These are phyloP conservation scores for Aradophagus sp. DNA, from an alignment of 1,140 invertebrate genomes.

Conservation along the genomic window DNA sequence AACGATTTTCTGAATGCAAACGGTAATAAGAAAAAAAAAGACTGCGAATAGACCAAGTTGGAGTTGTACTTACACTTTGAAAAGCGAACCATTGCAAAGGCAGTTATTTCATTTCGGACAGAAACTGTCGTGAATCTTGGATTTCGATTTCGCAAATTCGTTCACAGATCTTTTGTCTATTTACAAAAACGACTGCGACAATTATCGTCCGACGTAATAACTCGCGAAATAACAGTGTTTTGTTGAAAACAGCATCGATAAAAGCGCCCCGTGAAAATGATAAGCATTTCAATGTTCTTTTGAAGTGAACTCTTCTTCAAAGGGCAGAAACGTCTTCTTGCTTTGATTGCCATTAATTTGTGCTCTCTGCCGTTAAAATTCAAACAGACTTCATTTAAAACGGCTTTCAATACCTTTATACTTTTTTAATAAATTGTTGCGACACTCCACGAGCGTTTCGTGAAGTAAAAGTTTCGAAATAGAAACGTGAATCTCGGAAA, in stretches of 20 bases:
- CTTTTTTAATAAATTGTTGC: slow-evolving; percentile 20
- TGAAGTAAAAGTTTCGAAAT: slow-evolving; percentile 2
- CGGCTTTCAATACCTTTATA: slow-evolving; percentile 20
- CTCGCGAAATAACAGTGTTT: slow-evolving; percentile 9
- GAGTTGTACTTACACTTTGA: too few relatives aligned
- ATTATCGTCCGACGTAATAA: slow-evolving; percentile 11
- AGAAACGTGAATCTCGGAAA: not conserved
- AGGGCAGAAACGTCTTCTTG: slow-evolving; percentile 19
- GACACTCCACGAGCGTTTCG: not conserved
- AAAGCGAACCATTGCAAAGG: too few relatives aligned
- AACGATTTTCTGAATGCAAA: too few relatives aligned
- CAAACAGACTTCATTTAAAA: slow-evolving; percentile 35
- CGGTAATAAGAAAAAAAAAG: too few relatives aligned
- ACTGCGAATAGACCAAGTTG: too few relatives aligned
- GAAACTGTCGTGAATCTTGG: too few relatives aligned
- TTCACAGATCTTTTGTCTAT: too few relatives aligned
- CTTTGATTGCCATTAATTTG: slow-evolving; percentile 38
- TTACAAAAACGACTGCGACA: not conserved
- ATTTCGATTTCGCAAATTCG: too few relatives aligned
- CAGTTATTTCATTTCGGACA: too few relatives aligned
- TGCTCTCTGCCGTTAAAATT: slow-evolving; percentile 24
- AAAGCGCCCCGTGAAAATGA: slow-evolving; percentile 15
- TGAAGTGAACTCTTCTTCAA: slow-evolving; percentile 25
- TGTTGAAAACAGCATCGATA: slow-evolving; percentile 12
- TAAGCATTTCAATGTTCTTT: slow-evolving; percentile 45